These are phyloP conservation scores for Macropus fuliginosus DNA, from an alignment of 2,797 vertebrate genomes.

Conservation along the genomic window DNA sequence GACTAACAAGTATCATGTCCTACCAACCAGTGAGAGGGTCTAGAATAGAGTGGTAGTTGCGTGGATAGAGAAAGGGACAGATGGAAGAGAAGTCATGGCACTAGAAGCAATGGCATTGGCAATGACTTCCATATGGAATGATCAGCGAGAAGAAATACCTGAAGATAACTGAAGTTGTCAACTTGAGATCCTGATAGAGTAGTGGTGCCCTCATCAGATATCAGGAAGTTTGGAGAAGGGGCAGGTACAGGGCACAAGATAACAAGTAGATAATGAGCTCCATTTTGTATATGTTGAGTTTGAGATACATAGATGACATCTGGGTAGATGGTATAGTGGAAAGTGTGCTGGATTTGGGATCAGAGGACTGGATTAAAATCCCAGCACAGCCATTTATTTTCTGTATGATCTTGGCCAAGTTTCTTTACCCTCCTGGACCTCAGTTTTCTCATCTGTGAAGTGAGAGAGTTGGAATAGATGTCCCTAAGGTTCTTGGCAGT, in stretches of 20 bases:
- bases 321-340: background rate
- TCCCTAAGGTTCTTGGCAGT: background rate
- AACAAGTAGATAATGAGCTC: background rate
- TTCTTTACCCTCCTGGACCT: background rate
- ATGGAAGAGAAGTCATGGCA: background rate
- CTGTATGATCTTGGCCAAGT: background rate
- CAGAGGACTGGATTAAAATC: background rate
- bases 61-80: background rate
- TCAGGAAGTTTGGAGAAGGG: background rate
- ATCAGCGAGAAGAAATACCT: background rate
- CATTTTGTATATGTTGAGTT: background rate
- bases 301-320: background rate
- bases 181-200: background rate
- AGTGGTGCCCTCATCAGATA: background rate
- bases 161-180: background rate
- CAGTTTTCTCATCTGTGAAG: constrained; percentile 33
- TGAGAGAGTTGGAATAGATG: background rate
- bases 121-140: background rate
- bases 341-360: background rate
- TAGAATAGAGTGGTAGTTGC: background rate
- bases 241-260: background rate
- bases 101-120: background rate
- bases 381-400: background rate
- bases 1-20: background rate
- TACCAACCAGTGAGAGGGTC: background rate